Conservation (phyloP, 1,140 invertebrate genomes). For the Akabosia matsudoensis region DNA sequence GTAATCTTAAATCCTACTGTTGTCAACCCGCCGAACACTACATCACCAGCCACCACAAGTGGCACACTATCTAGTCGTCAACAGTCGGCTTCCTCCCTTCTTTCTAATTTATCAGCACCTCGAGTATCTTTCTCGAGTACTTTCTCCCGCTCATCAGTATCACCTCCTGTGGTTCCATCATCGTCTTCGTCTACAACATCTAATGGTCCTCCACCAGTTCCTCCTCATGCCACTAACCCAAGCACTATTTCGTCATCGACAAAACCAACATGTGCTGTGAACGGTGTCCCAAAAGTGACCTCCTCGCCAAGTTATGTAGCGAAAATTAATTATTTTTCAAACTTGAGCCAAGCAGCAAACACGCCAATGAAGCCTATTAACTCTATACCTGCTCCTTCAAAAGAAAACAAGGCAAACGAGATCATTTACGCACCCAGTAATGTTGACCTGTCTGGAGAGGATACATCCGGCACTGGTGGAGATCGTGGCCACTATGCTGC, state of each 20-base stretch:
- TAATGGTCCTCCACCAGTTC: neutral
- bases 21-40: neutral
- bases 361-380: conserved; percentile 44
- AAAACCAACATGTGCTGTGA: conserved; percentile 46
- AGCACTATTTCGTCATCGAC: neutral
- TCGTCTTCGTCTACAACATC: neutral
- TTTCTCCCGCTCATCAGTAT: neutral
- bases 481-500: conserved; percentile 29
- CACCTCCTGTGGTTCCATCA: neutral
- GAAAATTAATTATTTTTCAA: conserved; percentile 47
- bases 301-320: conserved; percentile 40
- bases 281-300: conserved; percentile 44
- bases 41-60: neutral
- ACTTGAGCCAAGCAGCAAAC: conserved; percentile 13
- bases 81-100: neutral
- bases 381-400: conserved; percentile 35
- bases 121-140: neutral
- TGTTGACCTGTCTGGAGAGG: neutral
- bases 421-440: conserved; percentile 40
- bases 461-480: neutral
- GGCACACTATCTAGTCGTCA: neutral
- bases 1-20: neutral
- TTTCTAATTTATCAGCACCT: neutral
- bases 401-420: conserved; percentile 29
- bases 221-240: neutral